These are phyloP conservation scores for Liparis tanakae DNA, from an alignment of 2,797 vertebrate species.

Conservation along the genomic window DNA sequence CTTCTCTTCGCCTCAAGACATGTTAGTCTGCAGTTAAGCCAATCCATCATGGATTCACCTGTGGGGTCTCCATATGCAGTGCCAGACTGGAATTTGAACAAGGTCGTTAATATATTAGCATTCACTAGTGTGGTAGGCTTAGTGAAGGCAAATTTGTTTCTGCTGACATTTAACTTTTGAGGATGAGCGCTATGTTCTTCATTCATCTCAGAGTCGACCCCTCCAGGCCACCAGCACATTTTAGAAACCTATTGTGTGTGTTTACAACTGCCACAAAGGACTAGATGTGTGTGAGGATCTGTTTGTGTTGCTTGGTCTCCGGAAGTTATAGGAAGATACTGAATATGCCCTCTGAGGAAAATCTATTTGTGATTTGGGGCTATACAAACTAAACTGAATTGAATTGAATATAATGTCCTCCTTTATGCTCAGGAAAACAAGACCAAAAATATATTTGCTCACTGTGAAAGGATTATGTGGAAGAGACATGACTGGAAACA, in stretches of 20 bases:
- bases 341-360: neutral
- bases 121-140: constrained; percentile 41
- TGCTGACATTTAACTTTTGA: constrained; percentile 58
- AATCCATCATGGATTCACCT: constrained; percentile 63
- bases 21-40: constrained; percentile 51
- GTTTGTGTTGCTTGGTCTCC: constrained; percentile 1
- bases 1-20: constrained; percentile 49
- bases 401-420: constrained; percentile 11
- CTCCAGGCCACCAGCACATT: constrained; percentile 43
- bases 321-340: constrained; percentile 20
- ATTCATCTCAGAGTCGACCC: constrained; percentile 36
- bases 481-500: constrained; percentile 20
- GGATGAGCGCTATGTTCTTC: constrained; percentile 53
- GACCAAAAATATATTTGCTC: constrained; percentile 27
- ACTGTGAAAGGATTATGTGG: constrained; percentile 14
- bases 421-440: constrained; percentile 8
- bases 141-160: constrained; percentile 65
- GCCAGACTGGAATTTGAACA: constrained; percentile 52
- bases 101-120: constrained; percentile 50
- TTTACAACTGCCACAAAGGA: constrained; percentile 37
- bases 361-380: too few relatives aligned
- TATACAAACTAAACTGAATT: too few relatives aligned
- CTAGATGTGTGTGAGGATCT: constrained; percentile 5
- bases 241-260: constrained; percentile 46
- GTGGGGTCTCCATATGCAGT: constrained; percentile 49